These are phyloP conservation scores for Leucophenga maculata DNA, from an alignment of 2,888 invertebrate genomes.

Conservation along the genomic window DNA sequence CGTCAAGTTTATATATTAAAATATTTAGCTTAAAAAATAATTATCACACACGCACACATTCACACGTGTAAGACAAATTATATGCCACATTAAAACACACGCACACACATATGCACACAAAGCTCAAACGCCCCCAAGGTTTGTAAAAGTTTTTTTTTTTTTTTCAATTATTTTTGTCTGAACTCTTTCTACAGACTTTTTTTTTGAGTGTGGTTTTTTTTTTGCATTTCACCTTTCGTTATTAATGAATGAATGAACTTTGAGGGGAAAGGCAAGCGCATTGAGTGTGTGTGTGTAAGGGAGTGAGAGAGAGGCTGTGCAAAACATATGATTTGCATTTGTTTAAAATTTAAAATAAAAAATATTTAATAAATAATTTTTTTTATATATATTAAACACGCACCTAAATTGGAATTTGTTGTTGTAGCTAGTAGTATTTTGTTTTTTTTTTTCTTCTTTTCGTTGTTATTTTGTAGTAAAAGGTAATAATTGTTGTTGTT, in stretches of 20 bases:
- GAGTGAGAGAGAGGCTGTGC: no score
- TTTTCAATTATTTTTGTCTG: no score
- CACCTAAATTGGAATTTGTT: conserved; percentile 57
- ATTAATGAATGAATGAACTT: conserved; percentile 41
- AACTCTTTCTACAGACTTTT: no score
- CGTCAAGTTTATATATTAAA: no score
- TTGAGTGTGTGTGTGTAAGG: no score
- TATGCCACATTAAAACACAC: background rate
- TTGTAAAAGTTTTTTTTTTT: no score
- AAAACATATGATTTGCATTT: no score
- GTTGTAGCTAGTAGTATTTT: conserved; percentile 8
- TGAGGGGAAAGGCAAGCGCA: no score
- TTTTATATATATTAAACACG: conserved; percentile 30
- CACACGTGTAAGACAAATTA: background rate
- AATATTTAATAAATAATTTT: conserved; percentile 2
- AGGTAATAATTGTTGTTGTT: conserved; percentile 17
- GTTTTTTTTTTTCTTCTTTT: background rate
- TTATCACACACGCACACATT: background rate
- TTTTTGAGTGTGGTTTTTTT: no score
- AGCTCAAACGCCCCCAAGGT: no score
- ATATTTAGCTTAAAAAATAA: no score
- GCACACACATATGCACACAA: conserved; percentile 11
- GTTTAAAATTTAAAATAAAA: background rate
- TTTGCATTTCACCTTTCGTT: conserved; percentile 14
- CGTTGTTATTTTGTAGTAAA: background rate